These are phyloP conservation scores for Callaeas wilsoni DNA, from an alignment of 2,113 vertebrate species.

Conservation along the genomic window DNA sequence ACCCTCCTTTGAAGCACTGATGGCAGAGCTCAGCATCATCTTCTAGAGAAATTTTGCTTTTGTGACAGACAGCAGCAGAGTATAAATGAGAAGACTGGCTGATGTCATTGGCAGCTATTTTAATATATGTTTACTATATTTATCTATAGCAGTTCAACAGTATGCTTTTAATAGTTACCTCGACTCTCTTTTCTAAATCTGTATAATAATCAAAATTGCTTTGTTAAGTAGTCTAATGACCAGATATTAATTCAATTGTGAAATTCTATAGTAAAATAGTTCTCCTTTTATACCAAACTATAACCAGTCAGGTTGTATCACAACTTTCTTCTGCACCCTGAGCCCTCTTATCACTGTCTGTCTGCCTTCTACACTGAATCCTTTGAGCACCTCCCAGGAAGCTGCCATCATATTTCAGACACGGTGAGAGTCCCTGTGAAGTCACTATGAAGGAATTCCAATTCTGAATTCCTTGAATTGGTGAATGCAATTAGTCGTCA, in stretches of 20 bases:
- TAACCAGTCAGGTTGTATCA: not conserved
- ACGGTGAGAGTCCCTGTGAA: not conserved
- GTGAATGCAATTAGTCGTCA: not conserved
- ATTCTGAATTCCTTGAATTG: not conserved
- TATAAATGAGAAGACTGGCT: not conserved
- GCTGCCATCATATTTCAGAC: not conserved
- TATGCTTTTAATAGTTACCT: not conserved
- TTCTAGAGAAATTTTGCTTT: not conserved
- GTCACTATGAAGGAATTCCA: not conserved
- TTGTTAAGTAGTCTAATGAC: not conserved
- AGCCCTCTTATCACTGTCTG: not conserved
- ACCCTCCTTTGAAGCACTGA: not conserved
- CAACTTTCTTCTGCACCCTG: not conserved
- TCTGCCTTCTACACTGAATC: not conserved
- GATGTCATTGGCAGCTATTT: not conserved
- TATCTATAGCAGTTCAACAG: not conserved
- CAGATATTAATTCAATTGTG: not conserved
- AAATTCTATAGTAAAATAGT: not conserved
- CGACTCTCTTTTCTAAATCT: not conserved
- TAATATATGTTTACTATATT: not conserved
- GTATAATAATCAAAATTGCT: not conserved
- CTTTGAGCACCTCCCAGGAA: not conserved
- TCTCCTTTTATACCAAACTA: not conserved
- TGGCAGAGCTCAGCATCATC: not conserved
- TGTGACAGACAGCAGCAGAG: not conserved